phyloP scores from a whole-genome alignment of 1,140 invertebrate species.

The Drosophila fuyamai region DNA sequence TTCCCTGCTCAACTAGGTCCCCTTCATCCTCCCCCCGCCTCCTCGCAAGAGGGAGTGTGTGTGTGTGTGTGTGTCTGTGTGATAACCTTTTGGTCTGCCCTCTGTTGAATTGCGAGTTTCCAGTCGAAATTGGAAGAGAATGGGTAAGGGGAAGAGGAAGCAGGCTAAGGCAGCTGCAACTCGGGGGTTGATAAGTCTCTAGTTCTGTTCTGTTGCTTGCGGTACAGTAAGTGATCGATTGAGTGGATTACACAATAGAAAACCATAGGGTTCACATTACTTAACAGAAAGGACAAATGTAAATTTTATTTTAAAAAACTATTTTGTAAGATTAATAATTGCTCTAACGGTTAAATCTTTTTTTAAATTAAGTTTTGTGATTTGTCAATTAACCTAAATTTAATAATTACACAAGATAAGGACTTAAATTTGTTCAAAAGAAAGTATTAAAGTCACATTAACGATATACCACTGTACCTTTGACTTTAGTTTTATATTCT shows the following conservation, averaged over 20 bases:
- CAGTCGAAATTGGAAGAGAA: conserved; percentile 38
- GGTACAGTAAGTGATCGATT: conserved; percentile 17
- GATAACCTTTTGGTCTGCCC: conserved; percentile 65
- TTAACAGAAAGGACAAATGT: not conserved
- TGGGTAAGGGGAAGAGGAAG: conserved; percentile 22
- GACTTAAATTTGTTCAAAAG: too few relatives aligned
- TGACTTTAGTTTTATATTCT: not conserved
- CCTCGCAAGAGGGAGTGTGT: not conserved
- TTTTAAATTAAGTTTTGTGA: too few relatives aligned
- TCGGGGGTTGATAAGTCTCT: conserved; percentile 56
- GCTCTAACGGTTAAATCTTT: not conserved
- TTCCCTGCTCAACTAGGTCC: not conserved
- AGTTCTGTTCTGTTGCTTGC: conserved; percentile 8
- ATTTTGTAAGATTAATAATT: too few relatives aligned
- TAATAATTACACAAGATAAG: too few relatives aligned
- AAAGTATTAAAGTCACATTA: too few relatives aligned
- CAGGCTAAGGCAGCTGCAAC: conserved; percentile 63
- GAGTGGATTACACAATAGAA: conserved; percentile 10
- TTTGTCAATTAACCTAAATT: too few relatives aligned
- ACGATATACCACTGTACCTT: conserved; percentile 3
- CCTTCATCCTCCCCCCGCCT: conserved; percentile 5
- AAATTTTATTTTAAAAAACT: too few relatives aligned
- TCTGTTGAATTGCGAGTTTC: conserved; percentile 37
- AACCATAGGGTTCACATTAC: conserved; percentile 7
- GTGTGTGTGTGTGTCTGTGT: conserved; percentile 28